These are phyloP conservation scores for Pristionchus pacificus DNA, from an alignment of 1,140 invertebrate species.

Conservation along the genomic window DNA sequence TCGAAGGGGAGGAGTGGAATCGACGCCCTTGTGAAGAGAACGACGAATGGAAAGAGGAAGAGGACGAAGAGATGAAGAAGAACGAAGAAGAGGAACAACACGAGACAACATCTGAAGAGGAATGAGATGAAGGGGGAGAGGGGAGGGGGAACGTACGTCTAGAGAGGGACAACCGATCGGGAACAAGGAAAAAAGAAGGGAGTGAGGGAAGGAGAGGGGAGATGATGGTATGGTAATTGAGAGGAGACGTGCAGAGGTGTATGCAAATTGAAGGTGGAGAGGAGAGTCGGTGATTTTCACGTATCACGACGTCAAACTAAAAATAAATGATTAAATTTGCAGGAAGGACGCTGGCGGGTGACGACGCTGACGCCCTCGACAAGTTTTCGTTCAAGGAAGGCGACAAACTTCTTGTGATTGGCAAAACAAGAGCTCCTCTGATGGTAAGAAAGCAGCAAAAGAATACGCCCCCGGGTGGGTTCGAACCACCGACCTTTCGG, in stretches of 20 bases:
- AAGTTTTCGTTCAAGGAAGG: neutral
- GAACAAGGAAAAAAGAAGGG: neutral
- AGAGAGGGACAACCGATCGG: neutral
- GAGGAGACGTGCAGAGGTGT: neutral
- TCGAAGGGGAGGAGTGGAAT: neutral
- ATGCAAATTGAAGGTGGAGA: too few relatives aligned
- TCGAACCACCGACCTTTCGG: slow-evolving; percentile 39
- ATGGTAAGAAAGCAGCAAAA: neutral
- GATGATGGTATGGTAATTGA: neutral
- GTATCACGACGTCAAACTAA: too few relatives aligned
- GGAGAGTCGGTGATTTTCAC: too few relatives aligned
- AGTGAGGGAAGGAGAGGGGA: neutral
- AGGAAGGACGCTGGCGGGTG: neutral
- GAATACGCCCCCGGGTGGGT: slow-evolving; percentile 27
- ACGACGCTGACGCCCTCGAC: neutral
- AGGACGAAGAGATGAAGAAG: neutral
- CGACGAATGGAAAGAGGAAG: slow-evolving; percentile 7
- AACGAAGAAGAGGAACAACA: slow-evolving; percentile 1
- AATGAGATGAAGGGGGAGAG: slow-evolving; percentile 5
- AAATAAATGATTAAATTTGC: too few relatives aligned
- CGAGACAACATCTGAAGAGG: slow-evolving; percentile 13
- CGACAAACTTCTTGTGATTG: neutral
- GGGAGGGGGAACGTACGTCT: slow-evolving; percentile 10
- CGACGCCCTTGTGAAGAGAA: slow-evolving; percentile 2
- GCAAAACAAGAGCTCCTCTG: neutral